Conservation (phyloP, 2,797 vertebrate species). For the Dendrocincla fuliginosa region DNA sequence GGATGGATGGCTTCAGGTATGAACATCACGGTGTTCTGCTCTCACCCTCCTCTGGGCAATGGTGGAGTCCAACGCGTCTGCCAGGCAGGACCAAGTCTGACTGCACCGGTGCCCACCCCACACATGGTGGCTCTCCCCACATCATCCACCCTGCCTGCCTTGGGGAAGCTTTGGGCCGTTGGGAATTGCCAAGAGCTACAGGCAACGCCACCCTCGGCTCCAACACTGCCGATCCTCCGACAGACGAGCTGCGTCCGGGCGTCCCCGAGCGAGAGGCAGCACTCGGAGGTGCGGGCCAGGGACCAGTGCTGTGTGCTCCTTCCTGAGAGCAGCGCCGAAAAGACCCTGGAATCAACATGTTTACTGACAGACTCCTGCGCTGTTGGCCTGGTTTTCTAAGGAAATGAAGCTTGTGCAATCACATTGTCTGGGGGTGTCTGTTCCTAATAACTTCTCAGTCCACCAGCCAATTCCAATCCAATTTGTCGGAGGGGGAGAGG, state of each 20-base stretch:
- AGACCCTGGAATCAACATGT: slow-evolving; percentile 62
- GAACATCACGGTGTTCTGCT: background rate
- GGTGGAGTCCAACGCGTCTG: fast-evolving
- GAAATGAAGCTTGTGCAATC: slow-evolving; percentile 71
- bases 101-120: fast-evolving
- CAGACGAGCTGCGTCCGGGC: background rate
- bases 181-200: background rate
- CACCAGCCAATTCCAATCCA: slow-evolving; percentile 57
- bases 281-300: background rate
- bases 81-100: background rate
- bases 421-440: slow-evolving; percentile 69
- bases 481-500: background rate
- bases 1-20: background rate
- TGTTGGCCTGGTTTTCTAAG: slow-evolving; percentile 60
- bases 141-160: background rate
- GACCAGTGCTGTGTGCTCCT: background rate
- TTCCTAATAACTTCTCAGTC: slow-evolving; percentile 63
- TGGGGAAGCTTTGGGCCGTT: background rate
- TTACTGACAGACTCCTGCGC: slow-evolving; percentile 62
- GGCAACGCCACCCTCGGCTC: fast-evolving
- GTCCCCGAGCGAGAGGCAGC: fast-evolving
- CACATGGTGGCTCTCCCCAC: background rate
- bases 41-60: background rate
- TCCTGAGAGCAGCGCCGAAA: background rate
- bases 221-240: fast-evolving